phyloP scores from a whole-genome alignment of 1,140 invertebrate species.

The Magallana ariakensis region DNA sequence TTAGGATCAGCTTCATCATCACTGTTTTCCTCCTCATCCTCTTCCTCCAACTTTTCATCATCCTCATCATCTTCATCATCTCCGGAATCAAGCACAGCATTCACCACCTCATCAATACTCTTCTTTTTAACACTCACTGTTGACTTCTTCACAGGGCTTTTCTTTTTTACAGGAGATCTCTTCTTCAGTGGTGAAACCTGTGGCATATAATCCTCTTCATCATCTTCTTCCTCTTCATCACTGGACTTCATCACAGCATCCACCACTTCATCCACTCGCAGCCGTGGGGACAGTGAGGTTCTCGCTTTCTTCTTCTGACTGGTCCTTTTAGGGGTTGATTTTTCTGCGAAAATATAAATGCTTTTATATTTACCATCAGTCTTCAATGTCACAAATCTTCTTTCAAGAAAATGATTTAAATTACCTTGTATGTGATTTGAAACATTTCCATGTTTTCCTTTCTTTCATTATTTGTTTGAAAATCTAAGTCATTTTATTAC shows the following conservation, averaged over 20 bases:
- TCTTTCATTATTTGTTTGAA: too few species aligned
- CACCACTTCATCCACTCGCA: conserved; percentile 13
- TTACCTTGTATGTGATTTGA: too few species aligned
- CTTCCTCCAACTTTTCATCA: not conserved
- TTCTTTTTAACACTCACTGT: not conserved
- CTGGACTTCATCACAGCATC: conserved; percentile 17
- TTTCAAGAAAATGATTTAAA: too few species aligned
- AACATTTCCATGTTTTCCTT: too few species aligned
- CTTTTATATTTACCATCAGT: too few species aligned
- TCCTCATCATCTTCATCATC: not conserved
- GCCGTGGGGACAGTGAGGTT: not conserved
- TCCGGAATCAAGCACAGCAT: not conserved
- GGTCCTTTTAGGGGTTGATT: not conserved
- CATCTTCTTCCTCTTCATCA: not conserved
- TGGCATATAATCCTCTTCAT: not conserved
- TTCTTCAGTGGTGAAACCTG: not conserved
- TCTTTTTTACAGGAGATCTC: not conserved
- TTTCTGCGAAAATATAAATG: too few species aligned
- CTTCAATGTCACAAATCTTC: too few species aligned
- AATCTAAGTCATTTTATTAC: too few species aligned
- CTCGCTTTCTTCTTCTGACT: not conserved
- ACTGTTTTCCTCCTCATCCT: not conserved
- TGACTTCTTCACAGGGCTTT: not conserved
- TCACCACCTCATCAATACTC: not conserved
- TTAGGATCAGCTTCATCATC: not conserved